Base-by-base conservation (phyloP, 1,140 invertebrate species). In the Cotesia typhae region DNA sequence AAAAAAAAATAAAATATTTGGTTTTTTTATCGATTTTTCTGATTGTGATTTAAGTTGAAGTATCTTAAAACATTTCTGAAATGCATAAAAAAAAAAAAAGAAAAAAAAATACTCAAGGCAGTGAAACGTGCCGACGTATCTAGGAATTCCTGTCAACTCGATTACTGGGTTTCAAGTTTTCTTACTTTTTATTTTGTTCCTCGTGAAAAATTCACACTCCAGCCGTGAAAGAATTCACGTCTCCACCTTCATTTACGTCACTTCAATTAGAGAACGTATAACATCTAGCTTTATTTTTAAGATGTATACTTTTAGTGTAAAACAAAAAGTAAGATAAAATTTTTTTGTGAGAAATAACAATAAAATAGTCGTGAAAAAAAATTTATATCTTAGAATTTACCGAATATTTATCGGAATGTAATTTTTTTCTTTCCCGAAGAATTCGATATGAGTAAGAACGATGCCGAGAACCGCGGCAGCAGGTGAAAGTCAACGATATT, bases 401-500 rank as follows among this genome's bases (percentile, higher is more conserved):
- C 4, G 57, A 59, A 20, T 59, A 59, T 59, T 59, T 59, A 59
- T 59, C n/a, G 57, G 17, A 59, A 59, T 59, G 57, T 59, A 20
- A 20, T 59, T 59, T 59, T 17, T 59, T 20, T 28, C 20, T 9
- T 59, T 6, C 17, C 5, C 17, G 17, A 28, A 20, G 20, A 59
- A 28, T 59, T 59, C 57, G 7, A 59, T 59, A 59, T 59, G 57
- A 59, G 17, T 59, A 17, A 20, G 57, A 59, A 59, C 14, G 57
- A 59, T 28, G 57, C 17, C 53, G 17, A 20, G 53, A 28, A 59
- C 57, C 57, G 57, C 57, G 36, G 64, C 64, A 66, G 64, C 63
- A 65, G 17, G 73, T 73, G 68, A 74, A 71, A 76, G 71, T 69
- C 71, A 75, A 67, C 63, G 68, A 70, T 70, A 74, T 74, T 60